phyloP scores from a whole-genome alignment of 2,797 vertebrate species.

The Neopelma chrysocephalum region DNA sequence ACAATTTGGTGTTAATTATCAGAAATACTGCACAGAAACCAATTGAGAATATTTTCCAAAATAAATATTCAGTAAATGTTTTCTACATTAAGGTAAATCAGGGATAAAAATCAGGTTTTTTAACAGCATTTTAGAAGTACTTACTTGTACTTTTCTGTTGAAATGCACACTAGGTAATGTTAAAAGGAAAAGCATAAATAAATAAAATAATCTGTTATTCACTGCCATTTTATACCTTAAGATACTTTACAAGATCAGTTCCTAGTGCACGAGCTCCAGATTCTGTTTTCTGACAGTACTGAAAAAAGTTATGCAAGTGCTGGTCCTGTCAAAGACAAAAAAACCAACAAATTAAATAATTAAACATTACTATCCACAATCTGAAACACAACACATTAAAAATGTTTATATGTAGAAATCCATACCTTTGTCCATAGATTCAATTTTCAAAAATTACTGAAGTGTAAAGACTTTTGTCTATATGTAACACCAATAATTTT shows the following conservation, averaged over 20 bases:
- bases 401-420: neutral
- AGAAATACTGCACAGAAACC: neutral
- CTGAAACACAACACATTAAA: neutral
- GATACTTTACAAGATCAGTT: slow-evolving; percentile 93
- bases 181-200: neutral
- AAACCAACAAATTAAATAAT: neutral
- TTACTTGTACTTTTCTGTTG: neutral
- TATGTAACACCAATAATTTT: neutral
- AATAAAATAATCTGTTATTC: neutral
- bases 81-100: neutral
- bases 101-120: neutral
- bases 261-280: slow-evolving; percentile 85
- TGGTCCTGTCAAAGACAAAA: slow-evolving; percentile 83
- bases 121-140: neutral
- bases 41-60: neutral
- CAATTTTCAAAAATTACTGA: neutral
- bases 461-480: neutral
- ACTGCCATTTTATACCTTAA: slow-evolving; percentile 84
- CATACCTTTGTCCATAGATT: neutral
- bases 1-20: neutral
- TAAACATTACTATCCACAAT: neutral
- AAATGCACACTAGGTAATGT: neutral
- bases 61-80: neutral
- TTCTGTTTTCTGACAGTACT: slow-evolving; percentile 91
- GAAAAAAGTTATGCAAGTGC: slow-evolving; percentile 97